Evolutionary conservation across 2,888 invertebrate genomes (phyloP), one percentile per base, ranked within the genome.

Genomic region (Acanthosoma haemorrhoidale): DNA sequence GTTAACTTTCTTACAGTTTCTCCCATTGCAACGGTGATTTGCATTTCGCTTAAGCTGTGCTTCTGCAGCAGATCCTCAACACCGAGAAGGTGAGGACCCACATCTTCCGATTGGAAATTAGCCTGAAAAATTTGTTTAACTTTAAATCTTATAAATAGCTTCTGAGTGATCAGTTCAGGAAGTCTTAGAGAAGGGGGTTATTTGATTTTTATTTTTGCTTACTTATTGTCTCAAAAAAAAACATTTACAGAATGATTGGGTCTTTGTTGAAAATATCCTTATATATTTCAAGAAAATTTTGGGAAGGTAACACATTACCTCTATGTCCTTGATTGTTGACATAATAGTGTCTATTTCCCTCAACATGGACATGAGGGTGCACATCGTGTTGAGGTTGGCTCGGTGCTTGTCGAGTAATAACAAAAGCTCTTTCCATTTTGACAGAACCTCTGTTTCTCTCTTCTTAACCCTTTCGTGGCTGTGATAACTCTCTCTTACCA

Each of bases 11-110:
- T 84, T 72, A 93, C 88, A 38, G 89, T 89, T 79, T 96, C 95
- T 15, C 94, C 93, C 71, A 95, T 84, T 0, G 94, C 91, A 2
- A 73, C 75, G 21, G 91, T 91, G 0, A 96, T 89, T 81, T 95
- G 94, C 72, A 96, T 82, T 79, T 98, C 97, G 76, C 93, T 90
- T 58, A 99, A 82, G 15, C 91, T 91, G 81, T 98, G 96, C 73
- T 95, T 94, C 76, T 97, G 96, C 69, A 98, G 82, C 43, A 96
- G 83, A 74, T 98, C 96, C 80, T 98, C 97, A 8, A 96, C 96
- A 38, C 93, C 97, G 72, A 95, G 84, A 64, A 98, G 82, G 83
- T 99, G 98, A 0, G 94, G 91, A 0, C 96, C 97, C 3, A 92
- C 91, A 78, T 96, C 96, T 73, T 76, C 90, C 0, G 94, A 92